Base-by-base conservation (phyloP, 2,113 vertebrate species). In the Pampusana beccarii region DNA sequence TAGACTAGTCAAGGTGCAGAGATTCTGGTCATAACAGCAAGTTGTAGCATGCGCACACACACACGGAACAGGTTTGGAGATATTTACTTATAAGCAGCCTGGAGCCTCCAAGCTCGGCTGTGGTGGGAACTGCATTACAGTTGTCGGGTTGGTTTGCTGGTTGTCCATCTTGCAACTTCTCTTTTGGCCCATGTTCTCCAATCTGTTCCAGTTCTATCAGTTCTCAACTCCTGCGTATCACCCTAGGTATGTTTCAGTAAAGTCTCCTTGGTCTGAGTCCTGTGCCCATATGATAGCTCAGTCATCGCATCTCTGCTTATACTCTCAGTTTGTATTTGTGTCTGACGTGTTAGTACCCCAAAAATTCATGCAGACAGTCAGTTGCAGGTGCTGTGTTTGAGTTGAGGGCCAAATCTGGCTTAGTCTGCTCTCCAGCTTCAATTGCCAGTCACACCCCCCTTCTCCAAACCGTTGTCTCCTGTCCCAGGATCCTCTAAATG, bases 1-100 rank as follows among this genome's bases (percentile, higher is more conserved):
- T 2, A 53, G 57, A 34, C 9, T 10, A 21, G 6, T 24, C 51
- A 42, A 36, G 29, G 42, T 36, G 81, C 26, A 42, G 64, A 64
- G 50, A 36, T 51, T 44, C 34, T 44, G 54, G 13, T 57, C 21
- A 10, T 9, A 42, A 18, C 53, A 74, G 18, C 40, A 62, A 67
- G 48, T 13, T 56, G 44, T 53, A 60, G 60, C 1, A 4, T 3
- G 7, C 1, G 2, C 10, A 8, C 4, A 14, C 11, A 18, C 31
- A 11, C 10, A 11, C 0, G 5, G 5, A 28, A 17, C 4, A 50
- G 12, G 23, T 69, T 70, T 61, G 24, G 61, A 58, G 36, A 9
- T 44, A 19, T 62, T 69, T 50, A 19, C 51, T 69, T 46, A 29
- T 10, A 28, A 16, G 36, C 18, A n/a, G 46, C 31, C 24, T 46